Evolutionary conservation across 2,888 invertebrate species (phyloP).

Genomic region (Sisyra nigra): DNA sequence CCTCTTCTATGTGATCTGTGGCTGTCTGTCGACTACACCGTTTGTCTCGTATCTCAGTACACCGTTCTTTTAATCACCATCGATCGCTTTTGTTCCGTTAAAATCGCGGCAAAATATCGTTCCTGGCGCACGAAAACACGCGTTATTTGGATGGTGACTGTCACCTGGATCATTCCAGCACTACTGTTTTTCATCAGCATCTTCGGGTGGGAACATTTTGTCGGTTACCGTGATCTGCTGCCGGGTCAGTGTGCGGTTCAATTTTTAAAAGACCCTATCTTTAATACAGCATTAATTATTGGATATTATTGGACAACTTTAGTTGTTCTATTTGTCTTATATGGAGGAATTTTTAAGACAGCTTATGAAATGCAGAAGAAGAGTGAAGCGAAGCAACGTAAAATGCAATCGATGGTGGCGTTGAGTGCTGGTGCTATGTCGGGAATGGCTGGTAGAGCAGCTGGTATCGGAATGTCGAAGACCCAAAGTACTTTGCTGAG

Average conservation of each 20-base stretch:
- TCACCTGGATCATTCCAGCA: constrained; percentile 94
- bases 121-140: constrained; percentile 91
- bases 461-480: constrained; percentile 72
- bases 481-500: constrained; percentile 49
- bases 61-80: constrained; percentile 97
- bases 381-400: constrained; percentile 88
- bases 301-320: constrained; percentile 97
- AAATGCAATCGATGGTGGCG: constrained; percentile 91
- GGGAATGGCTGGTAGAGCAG: constrained; percentile 76
- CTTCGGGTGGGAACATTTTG: constrained; percentile 98
- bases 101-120: constrained; percentile 92
- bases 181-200: constrained; percentile 94
- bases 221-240: constrained; percentile 74
- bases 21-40: constrained; percentile 98
- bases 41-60: constrained; percentile 96
- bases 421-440: constrained; percentile 80
- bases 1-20: constrained; percentile 92
- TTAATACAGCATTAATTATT: constrained; percentile 93
- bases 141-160: constrained; percentile 89
- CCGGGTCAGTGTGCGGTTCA: constrained; percentile 91
- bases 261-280: constrained; percentile 92
- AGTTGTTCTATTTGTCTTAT: constrained; percentile 85
- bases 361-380: constrained; percentile 96
- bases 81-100: constrained; percentile 96
- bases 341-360: constrained; percentile 94